Evolutionary conservation across 2,797 vertebrate species (phyloP).

Genomic region (Bradypodion pumilum): DNA sequence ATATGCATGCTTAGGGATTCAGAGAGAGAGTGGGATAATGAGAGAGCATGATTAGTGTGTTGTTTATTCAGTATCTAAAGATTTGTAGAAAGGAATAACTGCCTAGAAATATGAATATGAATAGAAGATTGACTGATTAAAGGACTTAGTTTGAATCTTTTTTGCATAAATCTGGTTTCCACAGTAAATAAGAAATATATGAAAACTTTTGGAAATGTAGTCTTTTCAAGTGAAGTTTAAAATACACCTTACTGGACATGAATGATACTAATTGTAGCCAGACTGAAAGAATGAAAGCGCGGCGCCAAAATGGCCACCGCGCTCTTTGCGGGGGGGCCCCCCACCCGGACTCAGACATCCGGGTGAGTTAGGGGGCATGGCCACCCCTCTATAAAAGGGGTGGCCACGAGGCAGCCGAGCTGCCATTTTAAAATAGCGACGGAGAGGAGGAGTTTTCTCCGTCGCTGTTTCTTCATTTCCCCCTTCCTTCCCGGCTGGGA

Average conservation of each 20-base stretch:
- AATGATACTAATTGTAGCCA: too few species aligned
- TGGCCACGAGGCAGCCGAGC: too few species aligned
- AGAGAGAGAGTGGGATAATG: background rate
- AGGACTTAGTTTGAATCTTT: background rate
- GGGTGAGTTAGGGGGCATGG: too few species aligned
- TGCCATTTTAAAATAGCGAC: too few species aligned
- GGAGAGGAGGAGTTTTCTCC: too few species aligned
- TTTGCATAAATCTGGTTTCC: constrained; percentile 5
- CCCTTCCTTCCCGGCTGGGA: too few species aligned
- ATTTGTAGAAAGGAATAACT: background rate
- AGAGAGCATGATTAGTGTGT: background rate
- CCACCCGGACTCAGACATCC: too few species aligned
- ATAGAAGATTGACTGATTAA: background rate
- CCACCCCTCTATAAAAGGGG: too few species aligned
- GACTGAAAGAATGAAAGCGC: too few species aligned
- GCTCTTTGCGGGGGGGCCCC: too few species aligned
- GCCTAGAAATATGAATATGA: background rate
- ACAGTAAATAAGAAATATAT: background rate
- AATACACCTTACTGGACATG: background rate
- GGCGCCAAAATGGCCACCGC: too few species aligned
- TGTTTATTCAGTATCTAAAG: background rate
- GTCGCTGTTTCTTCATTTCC: too few species aligned
- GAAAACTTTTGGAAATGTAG: fast-evolving
- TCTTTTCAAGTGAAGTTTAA: constrained; percentile 10
- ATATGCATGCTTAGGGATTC: background rate